Base-by-base conservation (phyloP, 2,888 invertebrate genomes). In the Dichetophora obliterata region DNA sequence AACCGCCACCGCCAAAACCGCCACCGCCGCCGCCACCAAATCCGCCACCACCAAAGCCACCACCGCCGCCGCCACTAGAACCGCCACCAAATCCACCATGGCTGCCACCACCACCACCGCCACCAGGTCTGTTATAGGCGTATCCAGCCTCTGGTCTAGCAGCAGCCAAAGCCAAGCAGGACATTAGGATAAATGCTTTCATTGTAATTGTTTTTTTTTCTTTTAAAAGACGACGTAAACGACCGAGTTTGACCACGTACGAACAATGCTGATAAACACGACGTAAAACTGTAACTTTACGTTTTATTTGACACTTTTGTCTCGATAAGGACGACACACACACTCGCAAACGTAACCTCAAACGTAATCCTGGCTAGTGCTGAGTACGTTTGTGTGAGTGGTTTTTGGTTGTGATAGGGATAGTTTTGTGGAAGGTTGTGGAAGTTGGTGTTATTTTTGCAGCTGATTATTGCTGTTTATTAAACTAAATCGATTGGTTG, bases 61-160 rank as follows among this genome's bases (percentile, higher is more conserved):
- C 81, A 5, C 65, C 77, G 37, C 83, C 80, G 8, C 78, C 78
- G 9, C 82, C 81, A 5, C 65, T 76, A 31, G 82, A 31, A 31
- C 31, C 82, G 61, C 83, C 84, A 8, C 84, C 83, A 59, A 69
- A 81, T 68, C 83, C 82, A 34, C 83, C 83, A 5, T 80, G 76
- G 22, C 77, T 77, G 14, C 80, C 83, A 31, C 85, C 83, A 37
- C 86, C 87, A 22, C 89, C 90, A 75, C 87, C 85, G 76, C 87
- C 86, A 37, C 88, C 87, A 5, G 90, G 91, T 78, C 89, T 87
- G 19, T 91, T 91, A 75, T 89, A 89, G 77, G 87, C 87, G 82
- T 89, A 89, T 31, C 89, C 89, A 77, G 89, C 88, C 83, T 89
- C 89, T 52, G 90, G 89, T 80, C 87, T 88, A 79, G 89, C 89